A percentile compares a stretch with the other conserved stretches of the same genome.
Evolutionary conservation across 2,797 vertebrate species (phyloP).

Genomic region (Chiloscyllium punctatum): DNA sequence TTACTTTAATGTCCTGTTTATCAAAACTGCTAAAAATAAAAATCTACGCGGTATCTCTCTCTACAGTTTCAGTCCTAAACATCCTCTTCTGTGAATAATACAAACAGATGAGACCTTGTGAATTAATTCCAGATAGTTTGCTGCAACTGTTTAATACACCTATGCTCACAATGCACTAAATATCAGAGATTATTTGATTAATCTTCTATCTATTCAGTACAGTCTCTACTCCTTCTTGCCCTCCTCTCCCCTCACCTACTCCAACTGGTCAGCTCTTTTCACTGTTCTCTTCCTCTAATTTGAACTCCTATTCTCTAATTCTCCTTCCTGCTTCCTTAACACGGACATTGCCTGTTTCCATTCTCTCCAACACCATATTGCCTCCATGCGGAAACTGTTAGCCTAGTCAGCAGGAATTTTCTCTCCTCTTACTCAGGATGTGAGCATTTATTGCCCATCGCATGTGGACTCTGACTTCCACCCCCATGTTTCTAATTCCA

Average conservation of each 20-base stretch:
- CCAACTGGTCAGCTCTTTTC: not conserved
- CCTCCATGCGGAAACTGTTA: not conserved
- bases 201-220: not conserved
- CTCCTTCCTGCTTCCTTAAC: not conserved
- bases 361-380: not conserved
- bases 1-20: constrained; percentile 19
- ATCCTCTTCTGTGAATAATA: not conserved
- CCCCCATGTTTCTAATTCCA: not conserved
- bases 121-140: not conserved
- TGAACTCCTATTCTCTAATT: not conserved
- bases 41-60: not conserved
- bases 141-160: not conserved
- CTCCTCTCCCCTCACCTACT: not conserved
- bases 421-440: not conserved
- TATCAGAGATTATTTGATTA: not conserved
- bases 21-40: constrained; percentile 15
- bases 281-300: not conserved
- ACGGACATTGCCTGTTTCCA: not conserved
- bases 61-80: not conserved
- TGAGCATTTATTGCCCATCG: not conserved
- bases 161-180: not conserved
- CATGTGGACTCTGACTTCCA: not conserved
- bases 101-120: not conserved
- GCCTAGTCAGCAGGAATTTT: not conserved
- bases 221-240: not conserved